phyloP scores from a whole-genome alignment of 2,797 vertebrate genomes.

The Hoplostethus atlanticus region DNA sequence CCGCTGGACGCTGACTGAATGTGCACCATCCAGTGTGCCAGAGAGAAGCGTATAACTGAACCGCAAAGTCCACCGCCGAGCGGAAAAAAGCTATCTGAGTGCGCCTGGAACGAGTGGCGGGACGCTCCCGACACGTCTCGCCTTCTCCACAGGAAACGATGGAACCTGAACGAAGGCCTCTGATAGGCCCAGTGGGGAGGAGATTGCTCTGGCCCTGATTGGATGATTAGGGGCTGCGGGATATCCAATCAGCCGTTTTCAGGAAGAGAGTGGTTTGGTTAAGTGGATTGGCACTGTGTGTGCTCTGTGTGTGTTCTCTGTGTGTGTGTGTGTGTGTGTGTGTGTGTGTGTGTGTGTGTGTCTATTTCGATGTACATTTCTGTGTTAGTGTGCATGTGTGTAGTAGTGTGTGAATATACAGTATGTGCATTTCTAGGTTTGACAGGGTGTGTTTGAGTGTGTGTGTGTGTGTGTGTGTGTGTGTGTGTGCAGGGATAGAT shows the following conservation, averaged over 20 bases:
- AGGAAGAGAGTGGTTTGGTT: conserved; percentile 90
- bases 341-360: conserved; percentile 57
- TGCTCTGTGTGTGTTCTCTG: conserved; percentile 69
- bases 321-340: conserved; percentile 61
- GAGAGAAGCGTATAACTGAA: conserved; percentile 67
- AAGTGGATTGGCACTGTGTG: conserved; percentile 89
- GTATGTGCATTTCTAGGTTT: conserved; percentile 32
- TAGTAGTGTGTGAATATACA: conserved; percentile 36
- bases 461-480: conserved; percentile 28
- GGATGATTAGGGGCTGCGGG: conserved; percentile 98
- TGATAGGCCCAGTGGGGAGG: conserved; percentile 89
- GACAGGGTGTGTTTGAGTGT: not conserved
- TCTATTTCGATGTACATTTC: conserved; percentile 42
- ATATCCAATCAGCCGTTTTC: conserved; percentile 91
- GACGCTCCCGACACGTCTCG: conserved; percentile 78
- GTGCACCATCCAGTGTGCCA: conserved; percentile 42
- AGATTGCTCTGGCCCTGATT: conserved; percentile 92
- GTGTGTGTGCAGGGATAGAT: conserved; percentile 35
- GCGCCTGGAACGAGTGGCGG: conserved; percentile 73
- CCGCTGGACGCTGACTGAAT: conserved; percentile 44
- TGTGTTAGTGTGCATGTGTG: conserved; percentile 28
- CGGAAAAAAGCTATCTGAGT: conserved; percentile 56
- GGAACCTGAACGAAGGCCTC: conserved; percentile 86
- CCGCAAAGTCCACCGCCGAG: conserved; percentile 57
- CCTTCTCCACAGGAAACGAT: conserved; percentile 81